Base-by-base conservation (phyloP, 2,888 invertebrate genomes). In the Drosophila austrosaltans region DNA sequence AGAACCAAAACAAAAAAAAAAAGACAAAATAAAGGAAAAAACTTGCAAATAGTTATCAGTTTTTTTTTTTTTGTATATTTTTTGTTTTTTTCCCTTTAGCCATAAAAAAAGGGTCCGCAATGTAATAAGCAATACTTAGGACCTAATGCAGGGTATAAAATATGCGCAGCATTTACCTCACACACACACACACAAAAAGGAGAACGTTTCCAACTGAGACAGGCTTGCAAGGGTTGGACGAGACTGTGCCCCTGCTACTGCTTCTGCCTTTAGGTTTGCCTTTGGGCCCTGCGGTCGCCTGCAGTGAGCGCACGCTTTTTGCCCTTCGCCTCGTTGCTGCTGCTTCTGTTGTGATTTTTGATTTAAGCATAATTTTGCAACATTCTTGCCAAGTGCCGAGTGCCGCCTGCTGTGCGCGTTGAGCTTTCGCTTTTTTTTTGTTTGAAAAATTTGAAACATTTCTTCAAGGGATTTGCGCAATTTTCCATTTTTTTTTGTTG, bases 311-410 rank as follows among this genome's bases (percentile, higher is more conserved):
- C 58, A 48, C 42, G 48, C 62, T 42, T 57, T 60, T 57, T 42
- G 48, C 62, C 39, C 54, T 42, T 65, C 65, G 66, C 72, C 69
- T 8, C 36, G 28, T 5, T 4, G 28, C 28, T 28, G 30, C 36
- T 10, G 36, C 36, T 36, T 72, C 75, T 54, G 81, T 82, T 78
- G 75, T 85, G 85, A 87, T 87, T 87, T 85, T 85, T 85, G 85
- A 87, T 85, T 85, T 87, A 85, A 85, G 87, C 80, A 85, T 87
- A 83, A 87, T 87, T 85, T 83, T 69, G 86, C 87, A 78, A 81
- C 73, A 73, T 75, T 81, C 74, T 66, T 62, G 57, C 48, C n/a
- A 30, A 60, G 48, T 48, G 48, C 48, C 25, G 48, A 22, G 4
- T 48, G 48, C 48, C 25, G 32, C 65, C 69, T 36, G 60, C 61